Evolutionary conservation across 2,888 invertebrate species (phyloP), one percentile per base, ranked within the genome.

Genomic region (Zaprionus bogoriensis): DNA sequence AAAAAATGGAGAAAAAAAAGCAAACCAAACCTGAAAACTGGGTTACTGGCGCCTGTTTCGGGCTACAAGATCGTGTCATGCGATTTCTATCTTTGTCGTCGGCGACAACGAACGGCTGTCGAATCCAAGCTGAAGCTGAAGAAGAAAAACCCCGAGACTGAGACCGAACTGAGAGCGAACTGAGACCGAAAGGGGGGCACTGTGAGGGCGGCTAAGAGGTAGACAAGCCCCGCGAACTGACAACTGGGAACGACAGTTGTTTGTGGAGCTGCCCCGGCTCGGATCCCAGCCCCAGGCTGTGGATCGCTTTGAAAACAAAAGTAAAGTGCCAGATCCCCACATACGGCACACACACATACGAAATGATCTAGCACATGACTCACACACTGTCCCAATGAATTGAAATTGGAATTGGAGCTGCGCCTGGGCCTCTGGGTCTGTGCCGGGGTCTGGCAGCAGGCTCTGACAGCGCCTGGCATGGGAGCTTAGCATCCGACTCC

Each of bases 21-120:
- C 4, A 6, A 2, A 27, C 6, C 4, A 80, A 77, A 82, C 87
- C 74, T 76, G 75, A 82, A 84, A 84, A 84, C 84, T 84, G 87
- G 83, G 83, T 84, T 84, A 84, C 83, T 84, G 83, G 83, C 83
- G 83, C 83, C 83, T 87, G 83, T 87, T 87, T 87, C 79, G 84
- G 83, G 79, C 85, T 84, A 84, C 84, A 84, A 84, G 87, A 84
- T 84, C 87, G 83, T 84, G 83, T 86, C 83, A 87, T 84, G 75
- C 78, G 83, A 83, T 83, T 83, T 83, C 87, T 86, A 84, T 84
- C 82, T 83, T 82, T 80, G 80, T 83, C 83, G 79, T 83, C 80
- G 80, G 83, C 82, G 80, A 85, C 82, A 78, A 76, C 74, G 69
- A 72, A 68, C n/a, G 67, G 71, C 71, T 85, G 86, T 83, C 83